Conservation (phyloP, 2,113 vertebrate species). For the Hassar affinis region DNA sequence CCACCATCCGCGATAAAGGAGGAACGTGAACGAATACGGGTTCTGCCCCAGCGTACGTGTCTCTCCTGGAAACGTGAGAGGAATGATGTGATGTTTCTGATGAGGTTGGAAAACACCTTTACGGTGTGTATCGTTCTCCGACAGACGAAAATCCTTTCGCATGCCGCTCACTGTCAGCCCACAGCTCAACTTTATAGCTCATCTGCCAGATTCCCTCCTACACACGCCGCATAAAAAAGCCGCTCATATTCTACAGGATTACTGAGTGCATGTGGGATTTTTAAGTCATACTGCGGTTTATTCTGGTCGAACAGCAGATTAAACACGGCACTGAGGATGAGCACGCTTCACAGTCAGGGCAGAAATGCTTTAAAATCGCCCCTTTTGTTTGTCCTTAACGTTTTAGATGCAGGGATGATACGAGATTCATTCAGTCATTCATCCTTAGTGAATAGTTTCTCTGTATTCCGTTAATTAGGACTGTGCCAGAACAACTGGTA, state of each 20-base stretch:
- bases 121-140: neutral
- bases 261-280: neutral
- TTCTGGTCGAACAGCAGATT: neutral
- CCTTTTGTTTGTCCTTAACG: neutral
- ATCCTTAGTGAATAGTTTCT: neutral
- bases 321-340: neutral
- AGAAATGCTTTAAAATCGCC: neutral
- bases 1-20: too few relatives aligned
- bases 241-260: constrained; percentile 16
- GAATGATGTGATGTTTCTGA: neutral
- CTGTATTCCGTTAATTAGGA: too few relatives aligned
- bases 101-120: neutral
- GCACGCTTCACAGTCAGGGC: neutral
- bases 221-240: constrained; percentile 1
- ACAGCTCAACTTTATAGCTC: constrained; percentile 22
- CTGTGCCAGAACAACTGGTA: too few relatives aligned
- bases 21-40: too few relatives aligned
- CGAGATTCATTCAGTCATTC: neutral
- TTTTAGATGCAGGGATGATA: neutral
- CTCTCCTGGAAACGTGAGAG: neutral
- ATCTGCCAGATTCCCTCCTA: constrained; percentile 27
- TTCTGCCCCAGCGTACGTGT: neutral
- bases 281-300: neutral
- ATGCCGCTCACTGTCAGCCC: neutral
- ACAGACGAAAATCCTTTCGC: neutral